phyloP scores from a whole-genome alignment of 2,797 vertebrate species.

The Molossus molossus region DNA sequence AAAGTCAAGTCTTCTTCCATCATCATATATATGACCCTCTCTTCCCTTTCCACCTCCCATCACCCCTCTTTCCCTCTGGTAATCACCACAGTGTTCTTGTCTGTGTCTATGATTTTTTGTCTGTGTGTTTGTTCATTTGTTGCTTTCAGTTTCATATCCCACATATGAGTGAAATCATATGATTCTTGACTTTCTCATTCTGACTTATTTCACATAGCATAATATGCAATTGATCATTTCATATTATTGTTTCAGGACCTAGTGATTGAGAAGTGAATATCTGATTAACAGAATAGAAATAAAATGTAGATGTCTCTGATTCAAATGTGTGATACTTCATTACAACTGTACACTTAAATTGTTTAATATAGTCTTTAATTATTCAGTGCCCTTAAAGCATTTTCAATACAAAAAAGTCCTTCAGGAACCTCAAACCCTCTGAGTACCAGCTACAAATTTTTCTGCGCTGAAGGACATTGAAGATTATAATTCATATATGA shows the following conservation, averaged over 20 bases:
- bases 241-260: neutral
- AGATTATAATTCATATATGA: neutral
- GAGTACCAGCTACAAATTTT: neutral
- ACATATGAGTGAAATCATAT: neutral
- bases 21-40: neutral
- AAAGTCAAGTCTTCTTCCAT: neutral
- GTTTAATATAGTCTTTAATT: neutral
- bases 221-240: neutral
- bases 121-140: neutral
- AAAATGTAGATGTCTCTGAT: neutral
- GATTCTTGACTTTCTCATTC: neutral
- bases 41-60: neutral
- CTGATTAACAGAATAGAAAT: neutral
- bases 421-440: neutral
- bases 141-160: neutral
- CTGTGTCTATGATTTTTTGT: neutral
- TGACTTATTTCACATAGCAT: neutral
- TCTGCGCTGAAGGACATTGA: neutral
- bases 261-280: neutral
- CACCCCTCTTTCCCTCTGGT: neutral
- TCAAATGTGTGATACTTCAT: conserved; percentile 5
- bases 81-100: neutral
- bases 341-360: neutral
- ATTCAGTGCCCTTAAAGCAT: conserved; percentile 24
- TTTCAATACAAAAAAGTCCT: neutral